A percentile compares a stretch with the other conserved stretches of the same genome.
Conservation (phyloP, 2,797 vertebrate genomes). For the Oryzias dopingdopingensis region DNA sequence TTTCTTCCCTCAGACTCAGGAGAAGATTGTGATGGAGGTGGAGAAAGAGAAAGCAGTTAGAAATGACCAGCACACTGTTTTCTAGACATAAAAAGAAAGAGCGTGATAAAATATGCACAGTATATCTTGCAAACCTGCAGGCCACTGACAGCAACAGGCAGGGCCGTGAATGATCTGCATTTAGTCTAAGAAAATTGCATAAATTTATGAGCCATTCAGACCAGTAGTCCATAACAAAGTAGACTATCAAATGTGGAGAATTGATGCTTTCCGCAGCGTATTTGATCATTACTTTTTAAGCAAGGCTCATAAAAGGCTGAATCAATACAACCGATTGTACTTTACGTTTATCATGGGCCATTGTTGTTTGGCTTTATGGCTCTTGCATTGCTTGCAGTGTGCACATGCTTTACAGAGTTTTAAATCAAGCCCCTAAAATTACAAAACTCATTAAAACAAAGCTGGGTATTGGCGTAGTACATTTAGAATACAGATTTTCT, state of each 20-base stretch:
- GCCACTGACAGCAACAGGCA: constrained; percentile 27
- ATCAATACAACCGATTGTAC: constrained; percentile 38
- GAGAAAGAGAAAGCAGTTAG: constrained; percentile 1
- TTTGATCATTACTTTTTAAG: constrained; percentile 32
- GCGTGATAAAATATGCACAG: constrained; percentile 22
- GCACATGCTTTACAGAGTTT: constrained; percentile 4
- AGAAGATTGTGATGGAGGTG: neutral
- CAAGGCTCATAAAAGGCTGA: constrained; percentile 21
- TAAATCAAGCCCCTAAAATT: constrained; percentile 6
- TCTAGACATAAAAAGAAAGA: constrained; percentile 2
- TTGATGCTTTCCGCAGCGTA: constrained; percentile 25
- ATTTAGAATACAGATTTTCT: neutral
- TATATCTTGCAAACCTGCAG: constrained; percentile 7
- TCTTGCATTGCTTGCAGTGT: constrained; percentile 10
- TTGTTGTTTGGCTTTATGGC: constrained; percentile 10
- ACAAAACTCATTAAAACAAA: constrained; percentile 1
- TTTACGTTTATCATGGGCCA: constrained; percentile 25
- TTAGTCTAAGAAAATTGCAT: constrained; percentile 38
- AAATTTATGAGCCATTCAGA: constrained; percentile 44
- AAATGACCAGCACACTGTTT: constrained; percentile 1
- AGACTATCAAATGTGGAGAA: constrained; percentile 39
- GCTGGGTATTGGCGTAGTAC: neutral
- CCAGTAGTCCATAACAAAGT: constrained; percentile 30
- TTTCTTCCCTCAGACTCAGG: constrained; percentile 16
- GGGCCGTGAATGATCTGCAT: constrained; percentile 17